Conservation (phyloP, 1,140 invertebrate species). For the Lithobius niger region DNA sequence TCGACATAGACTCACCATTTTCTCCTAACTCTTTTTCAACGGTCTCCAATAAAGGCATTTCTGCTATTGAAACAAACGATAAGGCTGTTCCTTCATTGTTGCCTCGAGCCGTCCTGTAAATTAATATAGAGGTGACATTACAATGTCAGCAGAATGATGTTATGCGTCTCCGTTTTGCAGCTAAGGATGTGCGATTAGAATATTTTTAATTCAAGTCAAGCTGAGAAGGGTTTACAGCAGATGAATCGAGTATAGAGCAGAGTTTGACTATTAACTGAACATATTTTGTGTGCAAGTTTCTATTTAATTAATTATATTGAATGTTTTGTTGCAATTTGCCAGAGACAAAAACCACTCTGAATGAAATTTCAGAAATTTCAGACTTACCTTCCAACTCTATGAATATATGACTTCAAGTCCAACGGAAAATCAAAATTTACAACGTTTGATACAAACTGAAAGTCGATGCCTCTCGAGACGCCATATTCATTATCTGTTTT, state of each 20-base stretch:
- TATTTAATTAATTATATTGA: no score
- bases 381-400: conserved; percentile 64
- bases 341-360: conserved; percentile 12
- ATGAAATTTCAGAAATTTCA: no score
- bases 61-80: conserved; percentile 77
- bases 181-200: no score
- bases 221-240: no score
- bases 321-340: no score
- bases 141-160: no score
- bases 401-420: conserved; percentile 77
- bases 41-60: conserved; percentile 54
- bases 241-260: no score
- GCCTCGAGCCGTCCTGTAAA: conserved; percentile 70
- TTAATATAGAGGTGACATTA: no score
- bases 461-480: conserved; percentile 91
- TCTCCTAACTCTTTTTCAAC: conserved; percentile 59
- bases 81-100: conserved; percentile 87
- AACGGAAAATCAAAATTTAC: conserved; percentile 96
- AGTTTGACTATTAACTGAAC: no score
- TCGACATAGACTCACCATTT: conserved; percentile 23
- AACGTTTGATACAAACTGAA: conserved; percentile 92
- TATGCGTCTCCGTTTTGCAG: no score
- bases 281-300: no score
- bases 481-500: conserved; percentile 86
- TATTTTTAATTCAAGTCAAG: no score